phyloP scores from a whole-genome alignment of 2,797 vertebrate species.

The Lepilemur ruficaudatus region DNA sequence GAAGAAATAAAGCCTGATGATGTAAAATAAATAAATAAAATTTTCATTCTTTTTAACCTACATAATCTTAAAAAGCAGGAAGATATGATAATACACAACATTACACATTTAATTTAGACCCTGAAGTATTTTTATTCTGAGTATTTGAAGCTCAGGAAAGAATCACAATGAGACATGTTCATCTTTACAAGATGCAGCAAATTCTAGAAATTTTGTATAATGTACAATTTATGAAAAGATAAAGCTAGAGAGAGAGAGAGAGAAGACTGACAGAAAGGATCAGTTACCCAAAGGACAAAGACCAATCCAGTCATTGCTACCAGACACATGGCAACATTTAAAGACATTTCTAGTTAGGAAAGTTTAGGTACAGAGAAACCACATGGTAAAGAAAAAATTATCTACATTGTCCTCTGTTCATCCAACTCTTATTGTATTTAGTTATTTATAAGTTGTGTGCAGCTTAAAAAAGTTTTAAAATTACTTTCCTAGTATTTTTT shows the following conservation, averaged over 20 bases:
- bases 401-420: not conserved
- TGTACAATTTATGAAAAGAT: not conserved
- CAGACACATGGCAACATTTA: not conserved
- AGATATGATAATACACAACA: not conserved
- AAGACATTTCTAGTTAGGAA: not conserved
- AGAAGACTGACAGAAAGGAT: not conserved
- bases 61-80: not conserved
- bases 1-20: not conserved
- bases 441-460: not conserved
- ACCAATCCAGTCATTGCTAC: not conserved
- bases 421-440: not conserved
- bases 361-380: constrained; percentile 2
- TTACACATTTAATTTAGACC: not conserved
- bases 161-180: not conserved
- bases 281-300: not conserved
- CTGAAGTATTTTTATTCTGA: not conserved
- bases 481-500: not conserved
- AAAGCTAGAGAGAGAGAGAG: not conserved
- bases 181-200: not conserved
- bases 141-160: not conserved
- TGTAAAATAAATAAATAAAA: not conserved
- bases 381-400: not conserved
- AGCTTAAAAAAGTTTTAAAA: not conserved
- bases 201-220: not conserved
- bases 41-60: not conserved